phyloP scores from a whole-genome alignment of 2,888 invertebrate species.

The Hydraecia micacea region DNA sequence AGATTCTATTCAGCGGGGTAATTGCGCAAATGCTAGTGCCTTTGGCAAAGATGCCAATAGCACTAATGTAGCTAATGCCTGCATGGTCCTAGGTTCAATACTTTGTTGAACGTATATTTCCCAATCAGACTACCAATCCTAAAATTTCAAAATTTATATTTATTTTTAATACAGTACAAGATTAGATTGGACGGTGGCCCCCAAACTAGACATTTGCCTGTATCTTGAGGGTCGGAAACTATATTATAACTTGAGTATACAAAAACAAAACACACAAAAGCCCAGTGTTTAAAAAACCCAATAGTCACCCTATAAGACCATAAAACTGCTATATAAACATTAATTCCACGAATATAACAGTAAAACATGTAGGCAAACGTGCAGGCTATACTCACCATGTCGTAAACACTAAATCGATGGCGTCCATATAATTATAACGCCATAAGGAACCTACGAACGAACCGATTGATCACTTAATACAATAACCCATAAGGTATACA shows the following conservation, averaged over 20 bases:
- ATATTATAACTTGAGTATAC: no score
- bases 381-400: conserved; percentile 17
- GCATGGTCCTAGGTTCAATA: not conserved
- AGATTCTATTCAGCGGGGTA: not conserved
- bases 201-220: no score
- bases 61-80: not conserved
- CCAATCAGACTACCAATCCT: not conserved
- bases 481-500: conserved; percentile 55
- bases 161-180: no score
- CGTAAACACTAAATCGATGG: conserved; percentile 31
- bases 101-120: not conserved
- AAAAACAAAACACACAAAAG: not conserved
- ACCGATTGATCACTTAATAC: conserved; percentile 64
- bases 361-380: conserved; percentile 9
- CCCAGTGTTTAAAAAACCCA: not conserved
- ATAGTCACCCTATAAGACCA: not conserved
- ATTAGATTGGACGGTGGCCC: no score
- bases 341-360: conserved; percentile 25
- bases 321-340: conserved; percentile 47
- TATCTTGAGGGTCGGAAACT: no score
- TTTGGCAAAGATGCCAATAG: not conserved
- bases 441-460: conserved; percentile 53
- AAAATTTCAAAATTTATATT: no score
- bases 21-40: not conserved
- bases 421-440: conserved; percentile 55